Evolutionary conservation across 2,888 invertebrate species (phyloP), one percentile per base, ranked within the genome.

Genomic region (Protophormia terraenovae): DNA sequence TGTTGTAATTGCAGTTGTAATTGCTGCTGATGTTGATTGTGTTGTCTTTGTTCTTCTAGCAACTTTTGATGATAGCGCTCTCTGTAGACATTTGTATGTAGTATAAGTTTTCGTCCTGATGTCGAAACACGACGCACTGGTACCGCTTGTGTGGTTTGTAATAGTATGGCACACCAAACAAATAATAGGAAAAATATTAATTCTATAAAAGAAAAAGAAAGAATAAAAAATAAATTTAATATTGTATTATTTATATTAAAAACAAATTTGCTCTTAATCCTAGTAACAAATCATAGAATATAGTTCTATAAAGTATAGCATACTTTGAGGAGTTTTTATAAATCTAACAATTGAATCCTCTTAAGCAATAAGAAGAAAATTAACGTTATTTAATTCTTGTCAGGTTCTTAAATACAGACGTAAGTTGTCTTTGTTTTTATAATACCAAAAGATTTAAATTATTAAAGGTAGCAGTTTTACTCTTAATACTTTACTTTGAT

Each of bases 21-120:
- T 53, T 66, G 24, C n/a, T 83, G 80, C 29, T 84, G 84, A 2
- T 76, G 79, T 22, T 71, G 81, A 29, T 64, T 47, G 47, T 77
- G 83, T 24, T 75, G 79, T 35, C 86, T 72, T 50, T 86, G 86
- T 62, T 88, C 66, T 16, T 78, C 80, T 62, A 87, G 24, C 32
- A 87, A 32, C 29, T 87, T 82, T 24, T 86, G 88, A 80, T 87
- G 87, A 45, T 87, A 86, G n/a, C 72, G 81, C 73, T 87, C 76
- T 58, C 87, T 86, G 66, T 82, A 80, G 58, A 86, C 72, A 53
- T 86, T 75, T 38, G 88, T 82, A 38, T 88, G 87, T 69, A 88
- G 78, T 12, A 87, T 83, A n/a, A 83, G 62, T 50, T 84, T 81
- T 72, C 82, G 86, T 19, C 86, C 88, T 32, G 86, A 83, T 3